phyloP scores from a whole-genome alignment of 2,888 invertebrate genomes.

The Falcaria lacertinaria region DNA sequence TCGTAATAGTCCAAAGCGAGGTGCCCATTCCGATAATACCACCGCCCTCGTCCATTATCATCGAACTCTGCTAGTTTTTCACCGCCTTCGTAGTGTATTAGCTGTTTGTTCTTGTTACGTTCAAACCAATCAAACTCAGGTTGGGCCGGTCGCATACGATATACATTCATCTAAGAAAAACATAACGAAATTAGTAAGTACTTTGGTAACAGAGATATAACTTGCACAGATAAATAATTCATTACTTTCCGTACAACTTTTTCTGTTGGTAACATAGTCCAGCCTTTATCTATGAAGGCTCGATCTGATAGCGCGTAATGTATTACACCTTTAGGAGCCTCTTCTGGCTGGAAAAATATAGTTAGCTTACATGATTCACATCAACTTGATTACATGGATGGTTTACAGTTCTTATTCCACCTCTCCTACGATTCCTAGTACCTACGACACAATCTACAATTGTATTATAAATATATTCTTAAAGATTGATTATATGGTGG shows the following conservation, averaged over 20 bases:
- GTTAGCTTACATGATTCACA: no score
- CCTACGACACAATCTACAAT: no score
- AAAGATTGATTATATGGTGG: no score
- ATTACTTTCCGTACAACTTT: constrained; percentile 67
- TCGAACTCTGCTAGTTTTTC: constrained; percentile 62
- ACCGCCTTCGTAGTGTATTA: constrained; percentile 54
- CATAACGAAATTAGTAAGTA: neutral
- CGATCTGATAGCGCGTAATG: constrained; percentile 62
- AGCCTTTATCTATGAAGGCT: constrained; percentile 64
- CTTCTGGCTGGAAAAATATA: constrained; percentile 48
- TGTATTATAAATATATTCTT: no score
- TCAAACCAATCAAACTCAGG: constrained; percentile 72
- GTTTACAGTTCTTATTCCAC: no score
- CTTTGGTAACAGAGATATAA: neutral
- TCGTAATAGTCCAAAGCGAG: constrained; percentile 66
- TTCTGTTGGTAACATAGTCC: constrained; percentile 68
- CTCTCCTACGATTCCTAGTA: no score
- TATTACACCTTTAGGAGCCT: constrained; percentile 44
- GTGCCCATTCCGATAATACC: constrained; percentile 60
- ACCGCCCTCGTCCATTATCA: constrained; percentile 56
- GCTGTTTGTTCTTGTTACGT: constrained; percentile 53
- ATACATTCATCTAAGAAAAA: constrained; percentile 58
- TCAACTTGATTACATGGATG: no score
- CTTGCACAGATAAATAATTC: neutral
- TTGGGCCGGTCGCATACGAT: constrained; percentile 66